Percentiles rank a stretch among this genome's conserved stretches.
phyloP scores from a whole-genome alignment of 2,797 vertebrate species.

The Lerista edwardsae region DNA sequence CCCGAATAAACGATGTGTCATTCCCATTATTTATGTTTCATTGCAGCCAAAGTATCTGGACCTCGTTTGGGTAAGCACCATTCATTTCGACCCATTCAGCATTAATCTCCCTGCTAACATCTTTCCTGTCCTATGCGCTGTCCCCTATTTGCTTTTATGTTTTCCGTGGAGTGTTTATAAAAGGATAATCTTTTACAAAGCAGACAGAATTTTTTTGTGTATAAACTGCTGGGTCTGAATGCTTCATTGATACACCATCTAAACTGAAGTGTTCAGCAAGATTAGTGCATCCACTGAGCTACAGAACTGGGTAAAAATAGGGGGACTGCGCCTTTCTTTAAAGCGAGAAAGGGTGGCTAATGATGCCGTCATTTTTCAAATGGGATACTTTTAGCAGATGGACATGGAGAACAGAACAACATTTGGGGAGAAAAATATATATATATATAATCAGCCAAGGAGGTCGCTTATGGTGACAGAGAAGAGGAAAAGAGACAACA shows the following conservation, averaged over 20 bases:
- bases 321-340: constrained; percentile 78
- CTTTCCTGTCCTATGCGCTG: constrained; percentile 85
- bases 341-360: constrained; percentile 76
- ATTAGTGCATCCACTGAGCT: constrained; percentile 81
- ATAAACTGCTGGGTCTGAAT: constrained; percentile 84
- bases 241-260: constrained; percentile 84
- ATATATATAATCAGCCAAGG: constrained; percentile 57
- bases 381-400: constrained; percentile 80
- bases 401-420: constrained; percentile 74
- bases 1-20: constrained; percentile 85
- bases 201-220: constrained; percentile 88
- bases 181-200: constrained; percentile 96
- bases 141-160: constrained; percentile 86
- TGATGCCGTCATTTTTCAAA: constrained; percentile 74
- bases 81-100: constrained; percentile 86
- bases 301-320: constrained; percentile 85
- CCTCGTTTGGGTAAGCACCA: constrained; percentile 84
- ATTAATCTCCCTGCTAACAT: constrained; percentile 88
- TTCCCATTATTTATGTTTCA: constrained; percentile 86
- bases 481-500: constrained; percentile 49
- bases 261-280: constrained; percentile 86
- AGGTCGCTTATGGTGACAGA: constrained; percentile 49
- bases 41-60: constrained; percentile 87
- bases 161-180: constrained; percentile 89
- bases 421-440: constrained; percentile 44